phyloP scores from a whole-genome alignment of 2,113 vertebrate genomes.

The Salvelinus alpinus region DNA sequence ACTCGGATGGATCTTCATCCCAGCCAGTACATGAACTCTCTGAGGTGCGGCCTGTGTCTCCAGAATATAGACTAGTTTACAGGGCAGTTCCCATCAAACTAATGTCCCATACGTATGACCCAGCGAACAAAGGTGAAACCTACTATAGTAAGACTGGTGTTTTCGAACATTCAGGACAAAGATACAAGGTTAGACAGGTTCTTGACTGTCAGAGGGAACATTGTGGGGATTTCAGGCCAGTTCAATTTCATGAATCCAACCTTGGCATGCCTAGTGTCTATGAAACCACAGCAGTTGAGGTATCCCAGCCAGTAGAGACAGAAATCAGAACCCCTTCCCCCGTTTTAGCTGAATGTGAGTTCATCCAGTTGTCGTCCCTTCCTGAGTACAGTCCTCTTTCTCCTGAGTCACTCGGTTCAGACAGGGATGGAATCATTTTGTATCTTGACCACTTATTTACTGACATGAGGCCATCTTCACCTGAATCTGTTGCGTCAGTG shows the following conservation, averaged over 20 bases:
- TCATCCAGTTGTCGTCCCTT: neutral
- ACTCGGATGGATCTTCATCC: neutral
- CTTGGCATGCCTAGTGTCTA: neutral
- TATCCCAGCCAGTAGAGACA: neutral
- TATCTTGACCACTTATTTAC: neutral
- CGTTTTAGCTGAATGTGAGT: neutral
- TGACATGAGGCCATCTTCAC: neutral
- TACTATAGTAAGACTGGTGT: neutral
- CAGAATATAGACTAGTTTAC: constrained; percentile 20
- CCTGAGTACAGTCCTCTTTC: constrained; percentile 8
- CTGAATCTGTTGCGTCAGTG: neutral
- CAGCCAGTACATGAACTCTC: neutral
- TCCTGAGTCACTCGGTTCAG: constrained; percentile 9
- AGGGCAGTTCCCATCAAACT: constrained; percentile 17
- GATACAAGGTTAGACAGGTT: neutral
- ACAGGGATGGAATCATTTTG: neutral
- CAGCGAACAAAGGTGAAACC: constrained; percentile 6
- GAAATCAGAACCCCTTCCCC: neutral
- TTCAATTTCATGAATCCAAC: neutral
- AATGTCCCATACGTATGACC: constrained; percentile 20
- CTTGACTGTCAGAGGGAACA: neutral
- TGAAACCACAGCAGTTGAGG: neutral
- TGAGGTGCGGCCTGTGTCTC: neutral
- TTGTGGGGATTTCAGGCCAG: neutral
- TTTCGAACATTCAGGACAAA: neutral